Evolutionary conservation across 2,113 vertebrate genomes (phyloP), one percentile per base, ranked within the genome.

Genomic region (Percina caprodes): DNA sequence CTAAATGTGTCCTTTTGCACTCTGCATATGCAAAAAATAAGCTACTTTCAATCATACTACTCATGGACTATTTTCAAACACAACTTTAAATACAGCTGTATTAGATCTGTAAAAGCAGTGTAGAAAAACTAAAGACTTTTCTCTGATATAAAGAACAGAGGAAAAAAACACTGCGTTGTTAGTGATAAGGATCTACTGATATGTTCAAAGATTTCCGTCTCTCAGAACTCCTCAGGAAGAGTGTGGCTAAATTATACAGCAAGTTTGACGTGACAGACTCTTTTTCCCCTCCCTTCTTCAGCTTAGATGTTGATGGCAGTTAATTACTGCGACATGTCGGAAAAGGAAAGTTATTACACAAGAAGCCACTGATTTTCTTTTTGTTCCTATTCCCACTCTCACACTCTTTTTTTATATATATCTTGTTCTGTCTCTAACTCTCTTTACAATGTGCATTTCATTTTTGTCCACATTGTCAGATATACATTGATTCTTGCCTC

Each of bases 401-500:
- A 14, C 67, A n/a, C 54, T 63, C 42, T 1, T 67, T 51, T 51
- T 62, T 61, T 71, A 54, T 45, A 51, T 77, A 3, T 61, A 26
- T 55, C n/a, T 55, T 19, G 2, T 66, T 74, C 49, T 39, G 7
- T 46, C 74, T 48, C 70, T 69, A 35, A 30, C n/a, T 77, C 39
- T 74, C 65, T 69, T 71, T 26, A 21, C n/a, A 56, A 35, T 63
- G 56, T 79, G 21, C 59, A 69, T 70, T 91, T 83, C 67, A 26
- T 60, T 69, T 85, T 69, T 77, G 78, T 68, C 77, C 83, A 49
- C 62, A 68, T 18, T 55, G 80, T 62, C 65, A 62, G 79, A 92
- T 88, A 77, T 71, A 69, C 71, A 54, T 89, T 92, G 93, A 88
- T 89, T 91, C 83, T 52, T 92, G 86, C 88, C 89, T 93, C 5